A percentile compares a stretch with the other conserved stretches of the same genome.
These are phyloP conservation scores for Alosa alosa DNA, from an alignment of 2,113 vertebrate species.

Conservation along the genomic window DNA sequence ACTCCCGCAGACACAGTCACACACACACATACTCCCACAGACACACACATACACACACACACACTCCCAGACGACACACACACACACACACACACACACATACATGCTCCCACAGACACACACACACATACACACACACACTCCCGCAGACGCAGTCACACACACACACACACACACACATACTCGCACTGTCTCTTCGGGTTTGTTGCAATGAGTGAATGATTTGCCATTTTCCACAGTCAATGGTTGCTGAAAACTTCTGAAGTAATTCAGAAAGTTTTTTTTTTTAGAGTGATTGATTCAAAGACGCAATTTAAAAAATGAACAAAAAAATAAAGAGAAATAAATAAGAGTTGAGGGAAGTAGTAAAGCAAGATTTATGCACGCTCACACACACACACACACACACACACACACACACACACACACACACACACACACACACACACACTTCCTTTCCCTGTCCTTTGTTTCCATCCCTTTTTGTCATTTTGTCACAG, in stretches of 20 bases:
- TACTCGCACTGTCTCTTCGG: not conserved
- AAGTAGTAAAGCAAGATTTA: not conserved
- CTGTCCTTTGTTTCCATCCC: no score
- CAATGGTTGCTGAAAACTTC: not conserved
- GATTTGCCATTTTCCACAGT: not conserved
- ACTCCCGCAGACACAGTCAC: no score
- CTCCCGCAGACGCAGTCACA: no score
- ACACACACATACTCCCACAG: not conserved
- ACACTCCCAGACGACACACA: no score
- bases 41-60: not conserved
- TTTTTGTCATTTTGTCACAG: no score
- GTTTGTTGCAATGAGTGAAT: not conserved
- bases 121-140: no score
- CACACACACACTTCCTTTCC: not conserved
- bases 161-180: not conserved
- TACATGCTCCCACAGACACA: no score
- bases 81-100: no score
- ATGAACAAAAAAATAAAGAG: not conserved
- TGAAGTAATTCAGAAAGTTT: not conserved
- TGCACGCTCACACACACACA: not conserved
- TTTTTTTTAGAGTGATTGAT: not conserved
- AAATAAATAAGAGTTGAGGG: not conserved
- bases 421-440: slow-evolving; percentile 5
- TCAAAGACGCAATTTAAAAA: not conserved
- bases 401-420: not conserved